Evolutionary conservation across 2,113 vertebrate genomes (phyloP).

Genomic region (Ailurus styani): DNA sequence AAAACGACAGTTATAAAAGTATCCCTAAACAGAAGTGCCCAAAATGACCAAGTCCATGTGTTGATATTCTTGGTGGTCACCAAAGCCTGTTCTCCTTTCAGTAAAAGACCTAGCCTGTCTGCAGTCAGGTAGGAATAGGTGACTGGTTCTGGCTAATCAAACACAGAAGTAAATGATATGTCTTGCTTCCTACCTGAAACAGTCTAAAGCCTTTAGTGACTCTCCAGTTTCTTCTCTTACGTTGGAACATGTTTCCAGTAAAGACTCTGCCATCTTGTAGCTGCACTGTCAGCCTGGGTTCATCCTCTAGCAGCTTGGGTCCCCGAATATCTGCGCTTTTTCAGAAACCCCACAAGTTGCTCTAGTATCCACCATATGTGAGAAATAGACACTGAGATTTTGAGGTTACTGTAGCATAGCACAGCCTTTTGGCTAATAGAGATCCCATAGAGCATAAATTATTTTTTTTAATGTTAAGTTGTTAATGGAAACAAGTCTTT

Average conservation of each 20-base stretch:
- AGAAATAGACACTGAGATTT: background rate
- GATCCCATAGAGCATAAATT: background rate
- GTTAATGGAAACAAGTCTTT: conserved; percentile 8
- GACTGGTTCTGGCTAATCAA: background rate
- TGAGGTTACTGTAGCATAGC: background rate
- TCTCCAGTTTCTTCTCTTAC: background rate
- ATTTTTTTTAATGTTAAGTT: background rate
- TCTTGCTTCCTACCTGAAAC: background rate
- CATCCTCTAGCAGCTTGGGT: background rate
- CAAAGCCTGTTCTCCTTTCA: background rate
- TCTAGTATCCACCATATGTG: background rate
- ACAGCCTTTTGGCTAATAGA: background rate
- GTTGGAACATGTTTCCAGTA: background rate
- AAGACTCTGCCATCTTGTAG: background rate
- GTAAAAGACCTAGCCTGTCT: background rate
- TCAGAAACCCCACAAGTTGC: background rate
- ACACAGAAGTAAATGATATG: background rate
- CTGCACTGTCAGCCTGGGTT: background rate
- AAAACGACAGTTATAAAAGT: background rate
- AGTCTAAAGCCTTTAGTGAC: background rate
- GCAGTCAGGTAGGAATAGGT: background rate
- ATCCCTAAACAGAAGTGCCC: background rate
- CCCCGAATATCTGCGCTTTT: background rate
- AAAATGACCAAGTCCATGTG: background rate
- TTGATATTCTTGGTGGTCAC: background rate